Evolutionary conservation across 2,888 invertebrate genomes (phyloP), one percentile per base, ranked within the genome.

Genomic region (Tinea pellionella): DNA sequence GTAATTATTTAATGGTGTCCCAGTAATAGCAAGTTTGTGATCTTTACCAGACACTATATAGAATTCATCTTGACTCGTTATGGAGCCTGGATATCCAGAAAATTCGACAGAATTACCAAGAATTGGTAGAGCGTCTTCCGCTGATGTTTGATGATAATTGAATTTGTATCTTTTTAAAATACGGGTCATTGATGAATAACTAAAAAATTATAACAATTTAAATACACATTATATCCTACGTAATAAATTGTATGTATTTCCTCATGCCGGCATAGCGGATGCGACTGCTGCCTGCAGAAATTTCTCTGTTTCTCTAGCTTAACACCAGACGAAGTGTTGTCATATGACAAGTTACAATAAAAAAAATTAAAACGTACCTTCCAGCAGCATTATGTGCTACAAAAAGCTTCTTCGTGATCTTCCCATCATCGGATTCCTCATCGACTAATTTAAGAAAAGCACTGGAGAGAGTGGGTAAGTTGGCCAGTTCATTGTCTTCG

Each of bases 81-180:
- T 73, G 12, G 93, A 90, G 9, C 94, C 96, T 0, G 96, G 96
- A 75, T 95, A 96, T 0, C 96, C 93, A 0, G 95, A 92, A 81
- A 96, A 95, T 9, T 92, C 89, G 18, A 95, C 89, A 2, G 90
- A 89, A 43, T 87, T 86, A 0, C 93, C 93, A 0, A 94, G 91
- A 18, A 94, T 90, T 2, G 88, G 73, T 13, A 80, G 77, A 13
- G 84, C 78, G 56, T 82, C 78, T 55, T 72, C 71, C 57, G 80
- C 80, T 1, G 89, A 81, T 11, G 90, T 89, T 59, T 86, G 75
- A 65, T 92, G 93, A 73, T 92, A 95, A 63, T 91, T 90, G 59
- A 97, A 90, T 68, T 93, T 93, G 82, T 97, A 97, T 61, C 92
- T 91, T 76, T 97, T 97, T 69, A 95, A 85, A 37, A 96, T 90